Conservation (phyloP, 2,113 vertebrate species). For the Telmatochromis brichardi region DNA sequence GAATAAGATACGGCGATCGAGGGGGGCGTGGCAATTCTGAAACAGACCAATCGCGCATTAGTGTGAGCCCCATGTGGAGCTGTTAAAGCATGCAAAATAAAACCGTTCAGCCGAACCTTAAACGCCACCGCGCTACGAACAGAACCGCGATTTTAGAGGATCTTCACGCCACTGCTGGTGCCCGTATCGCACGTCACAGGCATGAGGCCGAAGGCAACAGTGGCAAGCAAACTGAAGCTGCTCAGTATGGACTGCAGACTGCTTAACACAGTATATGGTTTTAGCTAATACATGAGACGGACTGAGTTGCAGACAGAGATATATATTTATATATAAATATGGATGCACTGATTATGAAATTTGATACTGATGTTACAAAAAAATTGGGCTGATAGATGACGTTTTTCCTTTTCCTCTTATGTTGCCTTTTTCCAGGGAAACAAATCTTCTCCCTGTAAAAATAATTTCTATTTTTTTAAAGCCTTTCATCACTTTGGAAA, state of each 20-base stretch:
- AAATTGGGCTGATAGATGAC: not conserved
- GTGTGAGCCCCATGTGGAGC: not conserved
- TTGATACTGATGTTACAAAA: not conserved
- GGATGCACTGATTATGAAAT: not conserved
- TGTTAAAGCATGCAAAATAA: not conserved
- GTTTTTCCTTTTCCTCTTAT: not conserved
- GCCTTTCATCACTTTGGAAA: not conserved
- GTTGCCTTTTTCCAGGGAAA: not conserved
- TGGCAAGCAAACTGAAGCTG: slow-evolving; percentile 2
- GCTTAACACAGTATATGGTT: not conserved
- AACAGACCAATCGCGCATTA: not conserved
- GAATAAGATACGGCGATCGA: fast-evolving
- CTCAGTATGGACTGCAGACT: not conserved
- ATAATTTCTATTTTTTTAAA: not conserved
- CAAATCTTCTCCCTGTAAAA: not conserved
- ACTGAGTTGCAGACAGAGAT: not conserved
- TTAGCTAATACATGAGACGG: not conserved
- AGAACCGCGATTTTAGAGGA: not conserved
- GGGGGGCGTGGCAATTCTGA: not conserved
- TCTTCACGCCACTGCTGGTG: not conserved
- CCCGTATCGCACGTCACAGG: slow-evolving; percentile 20
- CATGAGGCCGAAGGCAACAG: slow-evolving; percentile 47
- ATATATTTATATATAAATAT: not conserved
- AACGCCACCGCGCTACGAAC: not conserved
- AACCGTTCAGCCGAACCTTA: not conserved